Percentiles rank a stretch among this genome's conserved stretches.
These are phyloP conservation scores for Enoplolaimus lenunculus DNA, from an alignment of 2,888 invertebrate genomes.

Conservation along the genomic window DNA sequence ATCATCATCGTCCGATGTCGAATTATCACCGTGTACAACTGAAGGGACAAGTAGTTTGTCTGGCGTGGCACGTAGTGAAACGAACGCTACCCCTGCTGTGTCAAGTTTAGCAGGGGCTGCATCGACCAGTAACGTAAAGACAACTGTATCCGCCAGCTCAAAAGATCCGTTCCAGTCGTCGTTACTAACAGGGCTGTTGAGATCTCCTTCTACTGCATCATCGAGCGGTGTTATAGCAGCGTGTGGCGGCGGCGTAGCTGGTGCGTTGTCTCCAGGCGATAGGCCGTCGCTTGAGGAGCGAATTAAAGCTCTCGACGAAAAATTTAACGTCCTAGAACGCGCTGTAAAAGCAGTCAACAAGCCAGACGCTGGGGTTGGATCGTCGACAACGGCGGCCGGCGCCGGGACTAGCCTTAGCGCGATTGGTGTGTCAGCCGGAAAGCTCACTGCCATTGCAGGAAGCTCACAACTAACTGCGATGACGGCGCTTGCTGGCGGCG, in stretches of 20 bases:
- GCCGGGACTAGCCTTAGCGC: not conserved
- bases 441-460: not conserved
- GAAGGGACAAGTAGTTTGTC: not conserved
- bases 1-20: constrained; percentile 7
- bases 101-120: not conserved
- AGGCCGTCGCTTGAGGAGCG: constrained; percentile 65
- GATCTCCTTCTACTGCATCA: not conserved
- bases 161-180: constrained; percentile 11
- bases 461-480: not conserved
- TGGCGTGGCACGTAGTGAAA: no score
- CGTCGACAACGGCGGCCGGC: not conserved
- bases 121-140: not conserved
- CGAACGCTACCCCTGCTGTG: no score
- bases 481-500: not conserved
- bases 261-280: constrained; percentile 28
- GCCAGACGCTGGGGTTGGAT: not conserved
- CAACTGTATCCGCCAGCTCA: not conserved
- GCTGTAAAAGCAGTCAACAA: constrained; percentile 22
- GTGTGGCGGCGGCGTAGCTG: not conserved
- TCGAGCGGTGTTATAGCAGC: constrained; percentile 2
- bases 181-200: not conserved
- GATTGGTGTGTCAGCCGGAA: not conserved
- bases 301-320: constrained; percentile 77
- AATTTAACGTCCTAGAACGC: constrained; percentile 51
- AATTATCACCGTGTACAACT: constrained; percentile 3